These are phyloP conservation scores for Brachionus manjavacas DNA, from an alignment of 1,140 invertebrate genomes.

Conservation along the genomic window DNA sequence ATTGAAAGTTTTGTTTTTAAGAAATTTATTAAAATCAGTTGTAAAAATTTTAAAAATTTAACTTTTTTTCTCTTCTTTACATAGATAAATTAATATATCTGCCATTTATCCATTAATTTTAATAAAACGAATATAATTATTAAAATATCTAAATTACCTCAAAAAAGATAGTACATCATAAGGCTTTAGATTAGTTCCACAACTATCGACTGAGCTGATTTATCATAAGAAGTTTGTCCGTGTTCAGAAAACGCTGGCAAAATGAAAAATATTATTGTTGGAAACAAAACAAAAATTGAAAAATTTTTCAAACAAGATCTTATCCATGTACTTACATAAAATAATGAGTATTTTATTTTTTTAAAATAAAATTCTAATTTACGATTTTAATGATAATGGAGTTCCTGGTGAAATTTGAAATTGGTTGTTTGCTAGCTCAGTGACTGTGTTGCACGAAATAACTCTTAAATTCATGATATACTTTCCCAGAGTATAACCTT, in stretches of 20 bases:
- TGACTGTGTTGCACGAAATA: neutral
- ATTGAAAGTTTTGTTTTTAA: too few relatives aligned
- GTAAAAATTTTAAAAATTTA: too few relatives aligned
- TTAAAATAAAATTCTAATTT: neutral
- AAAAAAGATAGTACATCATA: neutral
- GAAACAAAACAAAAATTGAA: conserved; percentile 40
- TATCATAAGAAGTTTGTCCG: conserved; percentile 40
- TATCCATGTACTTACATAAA: conserved; percentile 2
- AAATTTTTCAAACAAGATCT: conserved; percentile 26
- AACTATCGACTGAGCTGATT: neutral
- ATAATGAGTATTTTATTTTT: neutral
- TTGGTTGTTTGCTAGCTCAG: neutral
- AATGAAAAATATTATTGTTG: conserved; percentile 32
- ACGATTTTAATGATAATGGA: conserved; percentile 6
- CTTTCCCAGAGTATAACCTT: conserved; percentile 34
- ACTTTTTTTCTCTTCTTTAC: too few relatives aligned
- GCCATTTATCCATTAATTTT: too few relatives aligned
- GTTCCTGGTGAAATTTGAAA: neutral
- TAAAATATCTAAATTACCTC: neutral
- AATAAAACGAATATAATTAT: neutral
- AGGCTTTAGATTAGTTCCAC: neutral
- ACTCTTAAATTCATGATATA: conserved; percentile 32
- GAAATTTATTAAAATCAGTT: too few relatives aligned
- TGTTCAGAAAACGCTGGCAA: conserved; percentile 23
- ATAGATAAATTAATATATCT: too few relatives aligned